Evolutionary conservation across 2,797 vertebrate species (phyloP).

Genomic region (Lutra lutra): DNA sequence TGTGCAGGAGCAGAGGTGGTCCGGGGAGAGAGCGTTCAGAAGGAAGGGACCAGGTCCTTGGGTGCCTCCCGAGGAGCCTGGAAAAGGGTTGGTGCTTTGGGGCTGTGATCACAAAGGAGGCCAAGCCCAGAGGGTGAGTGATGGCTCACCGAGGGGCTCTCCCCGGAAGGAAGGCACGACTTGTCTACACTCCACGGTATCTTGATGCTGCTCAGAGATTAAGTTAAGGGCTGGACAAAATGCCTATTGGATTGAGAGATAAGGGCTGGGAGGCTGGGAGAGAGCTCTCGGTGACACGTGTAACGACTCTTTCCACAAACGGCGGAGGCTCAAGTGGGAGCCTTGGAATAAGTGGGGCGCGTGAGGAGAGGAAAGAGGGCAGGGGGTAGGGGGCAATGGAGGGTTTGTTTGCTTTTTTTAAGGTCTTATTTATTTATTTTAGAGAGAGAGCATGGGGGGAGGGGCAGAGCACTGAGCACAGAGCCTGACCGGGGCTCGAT

Average conservation of each 20-base stretch:
- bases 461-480: neutral
- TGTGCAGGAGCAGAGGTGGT: rapidly evolving
- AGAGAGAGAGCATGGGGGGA: neutral
- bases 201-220: neutral
- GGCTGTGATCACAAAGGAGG: neutral
- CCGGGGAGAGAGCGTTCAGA: too few relatives aligned
- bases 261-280: neutral
- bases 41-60: neutral
- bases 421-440: neutral
- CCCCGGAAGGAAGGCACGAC: neutral
- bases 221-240: neutral
- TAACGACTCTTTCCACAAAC: neutral
- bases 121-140: neutral
- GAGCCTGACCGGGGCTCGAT: neutral
- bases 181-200: neutral
- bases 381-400: neutral
- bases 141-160: neutral
- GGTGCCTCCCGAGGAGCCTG: neutral
- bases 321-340: neutral
- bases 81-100: rapidly evolving
- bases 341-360: neutral
- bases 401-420: neutral
- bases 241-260: neutral
- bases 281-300: neutral
- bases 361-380: too few relatives aligned